A percentile compares a stretch with the other conserved stretches of the same genome.
These are phyloP conservation scores for Crotalus tigris DNA, from an alignment of 2,113 vertebrate genomes.

Conservation along the genomic window DNA sequence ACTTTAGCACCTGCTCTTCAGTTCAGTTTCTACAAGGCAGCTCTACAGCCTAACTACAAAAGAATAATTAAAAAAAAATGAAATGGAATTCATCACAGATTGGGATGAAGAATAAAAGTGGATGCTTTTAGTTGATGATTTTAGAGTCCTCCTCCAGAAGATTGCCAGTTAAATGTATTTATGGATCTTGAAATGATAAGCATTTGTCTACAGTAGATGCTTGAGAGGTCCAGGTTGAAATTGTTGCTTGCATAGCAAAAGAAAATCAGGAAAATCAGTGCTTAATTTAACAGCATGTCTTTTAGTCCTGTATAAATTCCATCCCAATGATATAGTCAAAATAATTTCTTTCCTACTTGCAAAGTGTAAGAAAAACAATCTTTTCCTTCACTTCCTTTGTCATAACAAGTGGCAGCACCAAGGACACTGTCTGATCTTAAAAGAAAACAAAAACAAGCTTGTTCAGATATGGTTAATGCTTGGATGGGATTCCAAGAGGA, in stretches of 20 bases:
- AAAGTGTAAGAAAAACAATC: not conserved
- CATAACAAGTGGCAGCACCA: not conserved
- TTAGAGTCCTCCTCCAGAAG: not conserved
- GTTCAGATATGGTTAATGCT: not conserved
- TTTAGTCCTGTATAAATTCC: not conserved
- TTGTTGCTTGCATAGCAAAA: slow-evolving; percentile 22
- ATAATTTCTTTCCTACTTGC: not conserved
- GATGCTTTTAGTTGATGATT: not conserved
- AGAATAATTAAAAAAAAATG: not conserved
- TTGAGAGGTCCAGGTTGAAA: not conserved
- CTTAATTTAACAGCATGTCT: slow-evolving; percentile 3
- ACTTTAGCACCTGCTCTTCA: not conserved
- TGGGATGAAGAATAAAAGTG: not conserved
- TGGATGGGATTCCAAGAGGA: not conserved
- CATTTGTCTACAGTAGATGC: not conserved
- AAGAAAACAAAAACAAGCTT: not conserved
- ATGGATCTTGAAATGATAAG: not conserved
- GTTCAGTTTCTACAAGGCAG: not conserved
- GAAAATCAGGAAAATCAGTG: slow-evolving; percentile 22
- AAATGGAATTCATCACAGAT: not conserved
- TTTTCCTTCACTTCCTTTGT: not conserved
- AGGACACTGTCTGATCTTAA: not conserved
- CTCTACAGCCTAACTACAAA: not conserved
- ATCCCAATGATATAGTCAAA: not conserved
- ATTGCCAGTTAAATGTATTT: not conserved